A percentile compares a stretch with the other conserved stretches of the same genome.
These are phyloP conservation scores for Cenopis cana DNA, from an alignment of 2,888 invertebrate genomes.

Conservation along the genomic window DNA sequence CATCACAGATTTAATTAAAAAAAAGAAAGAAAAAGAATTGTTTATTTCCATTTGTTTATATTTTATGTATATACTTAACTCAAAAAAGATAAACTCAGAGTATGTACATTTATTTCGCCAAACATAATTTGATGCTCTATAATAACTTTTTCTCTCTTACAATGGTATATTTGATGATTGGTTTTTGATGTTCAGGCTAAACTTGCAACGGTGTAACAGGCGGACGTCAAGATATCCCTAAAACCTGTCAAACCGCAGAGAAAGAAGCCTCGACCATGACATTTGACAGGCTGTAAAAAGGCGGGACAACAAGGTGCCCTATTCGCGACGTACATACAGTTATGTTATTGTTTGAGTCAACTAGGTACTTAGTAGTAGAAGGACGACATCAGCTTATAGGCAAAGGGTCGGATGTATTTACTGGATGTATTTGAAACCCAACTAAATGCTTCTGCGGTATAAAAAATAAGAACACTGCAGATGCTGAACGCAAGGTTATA, in stretches of 20 bases:
- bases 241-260: conserved; percentile 43
- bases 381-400: background rate
- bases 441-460: background rate
- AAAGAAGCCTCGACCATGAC: conserved; percentile 62
- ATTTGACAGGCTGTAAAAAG: conserved; percentile 60
- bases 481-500: conserved; percentile 18
- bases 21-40: no score
- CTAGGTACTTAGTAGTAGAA: conserved; percentile 24
- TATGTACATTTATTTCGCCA: no score
- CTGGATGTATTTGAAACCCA: conserved; percentile 8
- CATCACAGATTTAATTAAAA: no score
- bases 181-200: no score
- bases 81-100: no score
- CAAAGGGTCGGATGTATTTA: conserved; percentile 10
- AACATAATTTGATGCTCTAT: no score
- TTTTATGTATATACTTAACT: no score
- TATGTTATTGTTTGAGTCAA: conserved; percentile 46
- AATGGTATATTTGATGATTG: no score
- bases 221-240: conserved; percentile 1
- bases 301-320: conserved; percentile 47
- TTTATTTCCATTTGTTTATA: no score
- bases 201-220: conserved; percentile 11
- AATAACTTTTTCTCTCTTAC: no score
- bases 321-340: conserved; percentile 46
- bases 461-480: conserved; percentile 30